Evolutionary conservation across 2,113 vertebrate genomes (phyloP).

Genomic region (Vulpes vulpes): DNA sequence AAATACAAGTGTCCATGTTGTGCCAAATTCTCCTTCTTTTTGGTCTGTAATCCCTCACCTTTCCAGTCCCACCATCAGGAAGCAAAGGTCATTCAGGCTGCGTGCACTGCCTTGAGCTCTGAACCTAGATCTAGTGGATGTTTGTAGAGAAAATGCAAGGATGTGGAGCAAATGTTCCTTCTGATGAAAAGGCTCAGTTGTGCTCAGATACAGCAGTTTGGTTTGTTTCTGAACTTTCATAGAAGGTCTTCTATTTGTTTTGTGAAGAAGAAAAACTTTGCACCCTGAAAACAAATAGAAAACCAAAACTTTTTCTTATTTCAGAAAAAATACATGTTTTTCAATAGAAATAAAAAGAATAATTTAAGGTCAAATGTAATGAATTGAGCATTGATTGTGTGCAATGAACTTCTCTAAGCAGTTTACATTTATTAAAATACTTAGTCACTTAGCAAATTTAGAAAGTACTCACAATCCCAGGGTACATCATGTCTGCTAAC

Average conservation of each 20-base stretch:
- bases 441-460: not conserved
- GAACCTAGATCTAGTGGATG: not conserved
- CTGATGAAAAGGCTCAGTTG: not conserved
- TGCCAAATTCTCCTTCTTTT: not conserved
- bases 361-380: not conserved
- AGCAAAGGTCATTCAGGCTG: not conserved
- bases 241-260: not conserved
- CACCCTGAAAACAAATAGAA: not conserved
- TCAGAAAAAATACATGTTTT: not conserved
- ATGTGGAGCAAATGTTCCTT: not conserved
- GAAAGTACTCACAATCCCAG: not conserved
- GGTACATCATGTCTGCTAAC: not conserved
- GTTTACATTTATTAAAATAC: not conserved
- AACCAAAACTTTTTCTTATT: not conserved
- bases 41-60: not conserved
- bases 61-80: too few relatives aligned
- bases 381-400: not conserved
- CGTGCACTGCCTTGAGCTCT: not conserved
- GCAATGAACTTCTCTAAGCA: not conserved
- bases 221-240: not conserved
- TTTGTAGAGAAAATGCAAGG: not conserved
- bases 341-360: constrained; percentile 8
- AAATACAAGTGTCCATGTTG: not conserved
- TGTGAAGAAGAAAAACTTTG: not conserved
- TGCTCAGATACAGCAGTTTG: not conserved